Conservation (phyloP, 2,888 invertebrate species). For the Drosophila sordidapex region DNA sequence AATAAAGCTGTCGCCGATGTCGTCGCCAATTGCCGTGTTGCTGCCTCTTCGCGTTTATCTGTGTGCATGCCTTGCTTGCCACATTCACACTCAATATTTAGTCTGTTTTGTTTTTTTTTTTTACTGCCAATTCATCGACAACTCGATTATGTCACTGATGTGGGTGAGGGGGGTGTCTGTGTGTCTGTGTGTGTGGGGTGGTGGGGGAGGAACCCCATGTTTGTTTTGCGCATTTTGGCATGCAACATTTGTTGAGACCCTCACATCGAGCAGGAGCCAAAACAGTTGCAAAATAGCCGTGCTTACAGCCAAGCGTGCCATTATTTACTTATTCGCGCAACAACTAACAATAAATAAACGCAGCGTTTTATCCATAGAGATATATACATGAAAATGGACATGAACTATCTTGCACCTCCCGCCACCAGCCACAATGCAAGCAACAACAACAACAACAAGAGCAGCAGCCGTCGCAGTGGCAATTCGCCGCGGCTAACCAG, state of each 20-base stretch:
- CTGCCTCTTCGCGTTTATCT: constrained; percentile 15
- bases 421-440: neutral
- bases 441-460: neutral
- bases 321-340: constrained; percentile 15
- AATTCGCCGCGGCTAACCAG: constrained; percentile 27
- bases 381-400: constrained; percentile 29
- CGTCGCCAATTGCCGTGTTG: constrained; percentile 7
- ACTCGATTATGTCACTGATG: constrained; percentile 46
- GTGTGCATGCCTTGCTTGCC: constrained; percentile 6
- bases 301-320: constrained; percentile 30
- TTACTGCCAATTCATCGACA: constrained; percentile 54
- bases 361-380: neutral
- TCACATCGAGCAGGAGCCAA: constrained; percentile 12
- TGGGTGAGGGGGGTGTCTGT: constrained; percentile 17
- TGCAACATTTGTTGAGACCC: constrained; percentile 27
- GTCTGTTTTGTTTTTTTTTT: constrained; percentile 16
- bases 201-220: constrained; percentile 29
- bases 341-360: neutral
- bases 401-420: constrained; percentile 44
- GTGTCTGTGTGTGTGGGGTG: constrained; percentile 32
- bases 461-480: neutral
- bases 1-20: constrained; percentile 8
- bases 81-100: constrained; percentile 12
- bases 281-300: constrained; percentile 32
- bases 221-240: constrained; percentile 42